Percentiles rank a stretch among this genome's conserved stretches.
phyloP scores from a whole-genome alignment of 1,140 invertebrate species.

The Cyrtorhinus lividipennis region DNA sequence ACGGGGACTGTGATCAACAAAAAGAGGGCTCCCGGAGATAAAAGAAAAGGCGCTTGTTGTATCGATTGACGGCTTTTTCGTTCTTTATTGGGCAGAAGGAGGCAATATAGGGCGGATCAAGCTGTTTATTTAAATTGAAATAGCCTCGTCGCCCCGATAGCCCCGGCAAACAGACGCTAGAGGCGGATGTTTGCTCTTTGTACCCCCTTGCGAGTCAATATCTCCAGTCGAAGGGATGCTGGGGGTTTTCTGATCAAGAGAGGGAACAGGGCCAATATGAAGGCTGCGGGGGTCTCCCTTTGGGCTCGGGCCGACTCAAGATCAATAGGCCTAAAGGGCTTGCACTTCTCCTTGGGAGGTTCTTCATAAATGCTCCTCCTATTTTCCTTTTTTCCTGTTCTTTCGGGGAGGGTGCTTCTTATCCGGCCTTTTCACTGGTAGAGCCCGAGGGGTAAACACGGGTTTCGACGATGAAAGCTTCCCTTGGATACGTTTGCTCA shows the following conservation, averaged over 20 bases:
- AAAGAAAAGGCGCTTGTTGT: not conserved
- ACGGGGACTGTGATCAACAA: not conserved
- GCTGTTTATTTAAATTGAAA: slow-evolving; percentile 10
- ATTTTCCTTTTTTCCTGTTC: not conserved
- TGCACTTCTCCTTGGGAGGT: not conserved
- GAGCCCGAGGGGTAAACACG: not conserved
- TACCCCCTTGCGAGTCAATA: not conserved
- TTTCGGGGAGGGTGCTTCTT: no score
- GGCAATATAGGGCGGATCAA: slow-evolving; percentile 4
- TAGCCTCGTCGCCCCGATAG: slow-evolving; percentile 9
- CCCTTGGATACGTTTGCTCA: not conserved
- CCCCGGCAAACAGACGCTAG: not conserved
- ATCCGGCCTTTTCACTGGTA: not conserved
- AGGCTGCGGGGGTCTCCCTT: not conserved
- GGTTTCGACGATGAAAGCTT: not conserved
- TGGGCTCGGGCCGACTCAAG: no score
- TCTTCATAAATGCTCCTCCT: not conserved
- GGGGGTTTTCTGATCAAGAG: not conserved
- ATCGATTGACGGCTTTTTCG: not conserved
- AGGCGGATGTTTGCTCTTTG: slow-evolving; percentile 8
- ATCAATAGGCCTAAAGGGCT: slow-evolving; percentile 3
- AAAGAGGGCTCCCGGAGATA: slow-evolving; percentile 1
- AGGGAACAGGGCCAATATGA: slow-evolving; percentile 1
- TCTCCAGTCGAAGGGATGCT: not conserved
- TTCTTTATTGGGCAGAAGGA: slow-evolving; percentile 4